Evolutionary conservation across 2,888 invertebrate species (phyloP).

Genomic region (Argynnis bischoffii): DNA sequence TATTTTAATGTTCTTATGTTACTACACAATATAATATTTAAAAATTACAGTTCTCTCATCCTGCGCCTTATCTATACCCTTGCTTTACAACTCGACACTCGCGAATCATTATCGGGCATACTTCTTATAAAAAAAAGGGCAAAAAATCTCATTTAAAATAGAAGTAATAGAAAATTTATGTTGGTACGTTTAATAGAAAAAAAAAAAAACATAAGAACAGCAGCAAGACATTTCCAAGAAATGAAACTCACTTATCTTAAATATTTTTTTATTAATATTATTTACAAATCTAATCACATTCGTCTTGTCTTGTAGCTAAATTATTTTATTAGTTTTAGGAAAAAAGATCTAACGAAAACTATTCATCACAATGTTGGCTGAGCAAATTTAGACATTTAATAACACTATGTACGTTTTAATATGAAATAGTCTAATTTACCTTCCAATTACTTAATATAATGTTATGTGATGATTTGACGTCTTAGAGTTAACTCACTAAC

Average conservation of each 20-base stretch:
- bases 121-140: no score
- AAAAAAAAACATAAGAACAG: not conserved
- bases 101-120: no score
- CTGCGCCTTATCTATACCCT: no score
- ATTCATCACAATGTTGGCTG: constrained; percentile 52
- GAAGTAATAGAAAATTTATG: no score
- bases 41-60: no score
- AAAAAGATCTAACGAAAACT: constrained; percentile 54
- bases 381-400: constrained; percentile 43
- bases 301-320: constrained; percentile 72
- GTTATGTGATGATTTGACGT: no score
- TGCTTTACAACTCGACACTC: no score
- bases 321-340: constrained; percentile 57
- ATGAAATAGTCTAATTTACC: not conserved
- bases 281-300: constrained; percentile 82
- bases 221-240: constrained; percentile 27
- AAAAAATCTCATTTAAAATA: no score
- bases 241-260: constrained; percentile 41
- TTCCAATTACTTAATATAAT: no score
- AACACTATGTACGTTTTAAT: constrained; percentile 44
- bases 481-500: no score
- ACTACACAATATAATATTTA: no score
- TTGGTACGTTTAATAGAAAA: not conserved
- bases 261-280: constrained; percentile 71
- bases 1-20: no score